phyloP scores from a whole-genome alignment of 2,113 vertebrate species.

The Engraulis encrasicolus region DNA sequence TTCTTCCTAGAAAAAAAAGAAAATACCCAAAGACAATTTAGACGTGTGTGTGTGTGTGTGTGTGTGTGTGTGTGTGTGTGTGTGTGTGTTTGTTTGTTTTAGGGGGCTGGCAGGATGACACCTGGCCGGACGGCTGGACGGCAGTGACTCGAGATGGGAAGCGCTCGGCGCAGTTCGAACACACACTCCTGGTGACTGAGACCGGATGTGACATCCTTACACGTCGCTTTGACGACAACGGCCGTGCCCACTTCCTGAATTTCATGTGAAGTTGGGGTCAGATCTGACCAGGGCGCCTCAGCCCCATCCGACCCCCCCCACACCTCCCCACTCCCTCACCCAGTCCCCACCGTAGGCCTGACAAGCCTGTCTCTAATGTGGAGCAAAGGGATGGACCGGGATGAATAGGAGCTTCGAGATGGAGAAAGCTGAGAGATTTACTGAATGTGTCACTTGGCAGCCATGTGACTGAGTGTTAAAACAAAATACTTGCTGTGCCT shows the following conservation, averaged over 20 bases:
- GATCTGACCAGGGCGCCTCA: neutral
- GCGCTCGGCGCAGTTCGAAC: conserved; percentile 97
- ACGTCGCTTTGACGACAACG: conserved; percentile 82
- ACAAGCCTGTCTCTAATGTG: neutral
- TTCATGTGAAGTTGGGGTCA: conserved; percentile 74
- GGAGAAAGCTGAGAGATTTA: neutral
- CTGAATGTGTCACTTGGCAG: conserved; percentile 8
- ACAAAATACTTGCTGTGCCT: neutral
- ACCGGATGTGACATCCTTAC: conserved; percentile 95
- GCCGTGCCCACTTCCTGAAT: conserved; percentile 88
- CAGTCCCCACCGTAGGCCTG: neutral
- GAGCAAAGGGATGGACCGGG: neutral
- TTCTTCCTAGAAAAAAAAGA: no score
- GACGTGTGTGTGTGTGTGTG: neutral
- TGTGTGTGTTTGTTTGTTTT: conserved; percentile 17
- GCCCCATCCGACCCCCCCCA: no score
- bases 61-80: neutral
- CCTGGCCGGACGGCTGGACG: conserved; percentile 98
- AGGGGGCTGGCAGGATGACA: conserved; percentile 99
- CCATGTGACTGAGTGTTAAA: conserved; percentile 9
- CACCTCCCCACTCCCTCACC: neutral
- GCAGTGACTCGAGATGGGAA: conserved; percentile 94
- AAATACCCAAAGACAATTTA: neutral
- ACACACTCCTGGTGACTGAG: conserved; percentile 95
- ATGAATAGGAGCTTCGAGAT: conserved; percentile 13